Evolutionary conservation across 2,797 vertebrate genomes (phyloP).

Genomic region (Notolabrus celidotus): DNA sequence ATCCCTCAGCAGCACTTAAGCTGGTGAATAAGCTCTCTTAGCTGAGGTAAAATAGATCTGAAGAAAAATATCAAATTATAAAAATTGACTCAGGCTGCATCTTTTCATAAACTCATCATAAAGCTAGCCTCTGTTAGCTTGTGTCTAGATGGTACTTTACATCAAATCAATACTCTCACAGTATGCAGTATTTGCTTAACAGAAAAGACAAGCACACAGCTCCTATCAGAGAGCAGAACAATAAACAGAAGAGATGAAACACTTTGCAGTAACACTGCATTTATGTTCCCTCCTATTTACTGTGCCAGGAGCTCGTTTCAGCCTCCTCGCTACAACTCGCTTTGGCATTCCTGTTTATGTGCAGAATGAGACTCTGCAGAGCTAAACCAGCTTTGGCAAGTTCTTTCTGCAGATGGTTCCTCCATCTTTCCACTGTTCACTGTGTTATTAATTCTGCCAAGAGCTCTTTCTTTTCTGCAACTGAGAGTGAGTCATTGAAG

Average conservation of each 20-base stretch:
- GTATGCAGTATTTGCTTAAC: background rate
- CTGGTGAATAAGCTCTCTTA: constrained; percentile 19
- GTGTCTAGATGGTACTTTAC: background rate
- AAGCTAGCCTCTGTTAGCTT: background rate
- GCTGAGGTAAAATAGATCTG: constrained; percentile 18
- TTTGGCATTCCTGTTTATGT: constrained; percentile 49
- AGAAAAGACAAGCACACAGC: constrained; percentile 3
- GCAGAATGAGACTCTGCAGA: constrained; percentile 57
- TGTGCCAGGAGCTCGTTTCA: constrained; percentile 57
- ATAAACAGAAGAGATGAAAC: constrained; percentile 43
- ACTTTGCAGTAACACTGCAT: constrained; percentile 45
- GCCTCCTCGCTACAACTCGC: constrained; percentile 40
- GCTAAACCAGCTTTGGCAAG: constrained; percentile 58
- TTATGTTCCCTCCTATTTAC: constrained; percentile 29
- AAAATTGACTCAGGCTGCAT: constrained; percentile 6
- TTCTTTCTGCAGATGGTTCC: constrained; percentile 60
- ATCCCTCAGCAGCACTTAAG: constrained; percentile 37
- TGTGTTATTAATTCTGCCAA: constrained; percentile 55
- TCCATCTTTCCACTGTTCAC: constrained; percentile 32
- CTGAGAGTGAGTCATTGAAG: constrained; percentile 31
- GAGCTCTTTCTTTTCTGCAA: constrained; percentile 26
- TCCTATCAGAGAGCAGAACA: constrained; percentile 13
- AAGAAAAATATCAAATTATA: constrained; percentile 11
- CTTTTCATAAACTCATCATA: background rate
- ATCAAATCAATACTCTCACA: constrained; percentile 1